Conservation (phyloP, 2,888 invertebrate species). For the Meiosimyza decipiens region DNA sequence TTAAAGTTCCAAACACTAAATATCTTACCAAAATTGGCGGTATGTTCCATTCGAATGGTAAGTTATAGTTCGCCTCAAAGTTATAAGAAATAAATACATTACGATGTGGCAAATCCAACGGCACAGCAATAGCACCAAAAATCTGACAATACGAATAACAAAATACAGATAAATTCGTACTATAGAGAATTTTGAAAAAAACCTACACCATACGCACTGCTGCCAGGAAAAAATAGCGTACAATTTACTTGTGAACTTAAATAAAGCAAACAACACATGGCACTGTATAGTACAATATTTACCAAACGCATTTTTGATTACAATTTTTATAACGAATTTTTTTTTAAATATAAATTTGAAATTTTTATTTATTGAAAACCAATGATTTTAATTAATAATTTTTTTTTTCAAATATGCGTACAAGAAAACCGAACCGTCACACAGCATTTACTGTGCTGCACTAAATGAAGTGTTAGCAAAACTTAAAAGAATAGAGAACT, state of each 20-base stretch:
- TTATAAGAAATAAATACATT: conserved; percentile 80
- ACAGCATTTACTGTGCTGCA: not conserved
- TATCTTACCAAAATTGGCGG: conserved; percentile 52
- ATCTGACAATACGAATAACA: conserved; percentile 67
- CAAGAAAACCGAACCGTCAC: not conserved
- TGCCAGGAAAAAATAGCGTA: conserved; percentile 51
- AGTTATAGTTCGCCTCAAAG: conserved; percentile 76
- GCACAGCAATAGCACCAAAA: conserved; percentile 77
- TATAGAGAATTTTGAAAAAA: not conserved
- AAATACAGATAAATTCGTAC: conserved; percentile 45
- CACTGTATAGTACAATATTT: not conserved
- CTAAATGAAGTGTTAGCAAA: conserved; percentile 8
- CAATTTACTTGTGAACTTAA: conserved; percentile 22
- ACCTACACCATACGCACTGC: conserved; percentile 59
- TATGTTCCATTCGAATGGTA: conserved; percentile 69
- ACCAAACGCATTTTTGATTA: not conserved
- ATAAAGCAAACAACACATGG: not conserved
- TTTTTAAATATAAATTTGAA: not conserved
- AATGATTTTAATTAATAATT: not conserved
- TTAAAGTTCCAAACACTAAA: not conserved
- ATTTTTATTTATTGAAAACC: not conserved
- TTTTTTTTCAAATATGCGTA: not conserved
- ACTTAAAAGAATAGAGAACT: not conserved
- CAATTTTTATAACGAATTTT: not conserved
- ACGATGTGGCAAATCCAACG: conserved; percentile 75